Conservation (phyloP, 2,797 vertebrate genomes). For the Nannoperca obscura region DNA sequence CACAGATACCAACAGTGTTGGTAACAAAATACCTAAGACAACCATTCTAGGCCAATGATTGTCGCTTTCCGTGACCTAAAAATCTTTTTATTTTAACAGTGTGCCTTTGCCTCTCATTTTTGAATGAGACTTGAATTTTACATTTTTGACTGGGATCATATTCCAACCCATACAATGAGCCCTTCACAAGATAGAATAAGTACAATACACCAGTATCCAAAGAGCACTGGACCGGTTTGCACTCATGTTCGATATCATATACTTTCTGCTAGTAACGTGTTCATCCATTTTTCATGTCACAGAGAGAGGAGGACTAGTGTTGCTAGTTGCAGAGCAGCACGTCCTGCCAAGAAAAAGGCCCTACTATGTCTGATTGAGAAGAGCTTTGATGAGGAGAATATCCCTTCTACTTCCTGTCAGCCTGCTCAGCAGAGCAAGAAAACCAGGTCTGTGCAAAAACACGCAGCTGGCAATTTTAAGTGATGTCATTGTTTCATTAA, state of each 20-base stretch:
- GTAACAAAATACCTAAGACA: background rate
- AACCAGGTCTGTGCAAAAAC: constrained; percentile 36
- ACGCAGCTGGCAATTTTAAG: background rate
- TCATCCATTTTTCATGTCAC: background rate
- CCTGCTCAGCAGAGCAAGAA: constrained; percentile 21
- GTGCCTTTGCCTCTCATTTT: too few relatives aligned
- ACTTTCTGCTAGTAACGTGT: background rate
- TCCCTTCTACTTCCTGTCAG: background rate
- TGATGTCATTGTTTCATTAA: background rate
- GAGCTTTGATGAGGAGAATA: constrained; percentile 56
- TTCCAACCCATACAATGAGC: too few relatives aligned
- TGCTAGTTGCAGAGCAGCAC: background rate
- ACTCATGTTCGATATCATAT: background rate
- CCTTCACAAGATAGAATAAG: too few relatives aligned
- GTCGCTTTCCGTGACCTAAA: background rate
- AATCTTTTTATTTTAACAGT: too few relatives aligned
- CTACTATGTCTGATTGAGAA: constrained; percentile 51
- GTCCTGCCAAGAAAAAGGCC: constrained; percentile 70
- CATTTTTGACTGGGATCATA: too few relatives aligned
- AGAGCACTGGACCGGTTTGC: background rate
- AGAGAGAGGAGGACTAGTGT: constrained; percentile 32
- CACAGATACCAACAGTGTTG: background rate
- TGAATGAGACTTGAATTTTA: too few relatives aligned
- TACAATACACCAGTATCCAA: too few relatives aligned
- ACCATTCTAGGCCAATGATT: background rate